Conservation (phyloP, 1,140 invertebrate species). For the Araneus ventricosus region DNA sequence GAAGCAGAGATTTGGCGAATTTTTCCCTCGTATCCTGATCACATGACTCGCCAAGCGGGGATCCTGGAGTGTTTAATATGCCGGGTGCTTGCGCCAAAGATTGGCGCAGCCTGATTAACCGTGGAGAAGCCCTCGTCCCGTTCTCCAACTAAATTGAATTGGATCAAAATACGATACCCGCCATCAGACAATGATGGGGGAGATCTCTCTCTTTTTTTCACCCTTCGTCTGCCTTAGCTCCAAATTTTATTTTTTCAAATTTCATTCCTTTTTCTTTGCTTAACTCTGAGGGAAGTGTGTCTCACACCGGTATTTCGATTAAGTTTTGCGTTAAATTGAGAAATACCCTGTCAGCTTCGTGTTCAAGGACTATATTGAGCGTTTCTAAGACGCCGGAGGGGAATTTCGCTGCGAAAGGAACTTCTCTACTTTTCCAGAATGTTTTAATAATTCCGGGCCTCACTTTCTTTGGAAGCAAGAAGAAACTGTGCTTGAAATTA, state of each 20-base stretch:
- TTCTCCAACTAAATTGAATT: constrained; percentile 70
- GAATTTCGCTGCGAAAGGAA: not conserved
- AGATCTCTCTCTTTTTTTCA: not conserved
- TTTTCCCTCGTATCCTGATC: not conserved
- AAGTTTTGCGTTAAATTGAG: constrained; percentile 74
- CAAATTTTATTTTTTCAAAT: not conserved
- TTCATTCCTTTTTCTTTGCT: not conserved
- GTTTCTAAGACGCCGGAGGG: constrained; percentile 56
- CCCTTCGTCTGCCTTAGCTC: not conserved
- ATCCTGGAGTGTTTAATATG: constrained; percentile 59
- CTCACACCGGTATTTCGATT: constrained; percentile 66
- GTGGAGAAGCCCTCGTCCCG: not conserved
- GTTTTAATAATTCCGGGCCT: constrained; percentile 25
- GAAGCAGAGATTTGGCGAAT: constrained; percentile 15
- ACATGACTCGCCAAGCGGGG: constrained; percentile 28
- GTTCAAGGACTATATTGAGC: constrained; percentile 47
- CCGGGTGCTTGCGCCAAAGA: constrained; percentile 22
- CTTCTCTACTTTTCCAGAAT: not conserved
- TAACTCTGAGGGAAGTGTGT: constrained; percentile 32
- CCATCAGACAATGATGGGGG: constrained; percentile 65
- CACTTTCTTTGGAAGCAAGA: not conserved
- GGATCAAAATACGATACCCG: constrained; percentile 74
- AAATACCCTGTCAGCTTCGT: constrained; percentile 69
- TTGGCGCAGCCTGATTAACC: constrained; percentile 69
- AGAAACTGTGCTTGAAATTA: constrained; percentile 2